These are phyloP conservation scores for Syrphus vitripennis DNA, from an alignment of 2,888 invertebrate species.

Conservation along the genomic window DNA sequence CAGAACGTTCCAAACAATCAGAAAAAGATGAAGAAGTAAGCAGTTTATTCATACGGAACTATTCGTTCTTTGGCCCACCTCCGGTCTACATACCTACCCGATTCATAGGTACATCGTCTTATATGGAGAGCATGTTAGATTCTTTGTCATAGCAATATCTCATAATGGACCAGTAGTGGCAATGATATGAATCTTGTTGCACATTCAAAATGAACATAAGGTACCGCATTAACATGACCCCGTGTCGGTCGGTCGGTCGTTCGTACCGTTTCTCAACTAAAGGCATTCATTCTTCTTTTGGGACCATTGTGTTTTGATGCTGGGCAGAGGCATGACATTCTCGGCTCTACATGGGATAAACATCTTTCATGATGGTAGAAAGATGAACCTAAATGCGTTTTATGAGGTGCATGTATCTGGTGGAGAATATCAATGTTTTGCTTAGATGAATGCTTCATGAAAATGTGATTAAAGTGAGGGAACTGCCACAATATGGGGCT, in stretches of 20 bases:
- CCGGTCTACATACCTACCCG: slow-evolving; percentile 6
- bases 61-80: slow-evolving; percentile 36
- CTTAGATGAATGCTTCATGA: slow-evolving; percentile 51
- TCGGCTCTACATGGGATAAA: slow-evolving; percentile 19
- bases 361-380: slow-evolving; percentile 20
- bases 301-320: background rate
- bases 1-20: background rate
- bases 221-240: slow-evolving; percentile 65
- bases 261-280: background rate
- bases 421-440: slow-evolving; percentile 52
- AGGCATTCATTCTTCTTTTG: background rate
- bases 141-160: slow-evolving; percentile 54
- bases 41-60: slow-evolving; percentile 11
- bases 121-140: slow-evolving; percentile 53
- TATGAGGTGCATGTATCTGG: slow-evolving; percentile 56
- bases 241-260: too few species aligned
- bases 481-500: background rate
- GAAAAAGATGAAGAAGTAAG: background rate
- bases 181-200: slow-evolving; percentile 69
- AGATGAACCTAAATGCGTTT: slow-evolving; percentile 65
- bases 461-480: slow-evolving; percentile 51
- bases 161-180: slow-evolving; percentile 62
- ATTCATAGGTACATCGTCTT: background rate
- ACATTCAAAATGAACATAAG: slow-evolving; percentile 57
- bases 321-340: slow-evolving; percentile 9